Percentiles rank a stretch among this genome's conserved stretches.
Conservation (phyloP, 2,113 vertebrate genomes). For the mouse (Mus musculus) region DNA sequence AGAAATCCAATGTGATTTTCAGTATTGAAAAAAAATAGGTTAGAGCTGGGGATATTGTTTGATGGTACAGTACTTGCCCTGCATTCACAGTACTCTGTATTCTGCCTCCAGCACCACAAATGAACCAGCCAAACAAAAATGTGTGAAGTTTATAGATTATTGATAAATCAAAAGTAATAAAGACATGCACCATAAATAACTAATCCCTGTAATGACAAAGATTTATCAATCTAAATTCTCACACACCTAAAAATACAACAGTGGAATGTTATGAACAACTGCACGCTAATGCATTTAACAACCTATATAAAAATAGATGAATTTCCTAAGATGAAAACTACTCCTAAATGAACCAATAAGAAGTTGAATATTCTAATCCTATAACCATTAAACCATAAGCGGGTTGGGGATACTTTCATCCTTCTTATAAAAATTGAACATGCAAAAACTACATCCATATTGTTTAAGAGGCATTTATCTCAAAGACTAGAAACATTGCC, state of each 20-base stretch:
- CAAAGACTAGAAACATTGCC: not conserved
- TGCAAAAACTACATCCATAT: not conserved
- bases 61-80: not conserved
- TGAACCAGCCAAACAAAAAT: not conserved
- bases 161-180: not conserved
- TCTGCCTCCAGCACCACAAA: not conserved
- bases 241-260: not conserved
- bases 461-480: not conserved
- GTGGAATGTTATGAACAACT: not conserved
- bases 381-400: not conserved
- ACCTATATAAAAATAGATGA: not conserved
- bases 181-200: not conserved
- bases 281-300: not conserved
- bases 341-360: not conserved
- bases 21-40: not conserved
- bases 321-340: not conserved
- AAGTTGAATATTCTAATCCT: not conserved
- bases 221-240: not conserved
- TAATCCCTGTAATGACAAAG: not conserved
- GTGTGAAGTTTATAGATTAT: not conserved
- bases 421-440: not conserved
- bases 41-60: not conserved
- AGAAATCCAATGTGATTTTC: not conserved
- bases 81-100: too few relatives aligned
- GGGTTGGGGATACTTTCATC: not conserved